Percentiles rank a stretch among this genome's conserved stretches.
phyloP scores from a whole-genome alignment of 2,797 vertebrate genomes.

The Onychomys arenicola region DNA sequence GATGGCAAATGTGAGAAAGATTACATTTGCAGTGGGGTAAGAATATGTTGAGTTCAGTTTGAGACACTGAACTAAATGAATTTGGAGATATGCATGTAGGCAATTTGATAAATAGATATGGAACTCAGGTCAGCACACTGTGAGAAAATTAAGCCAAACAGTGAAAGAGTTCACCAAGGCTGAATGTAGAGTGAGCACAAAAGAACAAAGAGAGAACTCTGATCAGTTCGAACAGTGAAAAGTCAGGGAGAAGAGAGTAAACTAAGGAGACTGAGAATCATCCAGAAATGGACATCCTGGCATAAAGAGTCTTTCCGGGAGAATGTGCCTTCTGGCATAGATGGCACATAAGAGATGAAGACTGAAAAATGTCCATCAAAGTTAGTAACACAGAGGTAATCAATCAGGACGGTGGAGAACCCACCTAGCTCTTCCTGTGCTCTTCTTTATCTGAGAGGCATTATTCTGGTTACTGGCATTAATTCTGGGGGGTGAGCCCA shows the following conservation, averaged over 20 bases:
- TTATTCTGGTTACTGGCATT: not conserved
- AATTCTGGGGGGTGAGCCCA: not conserved
- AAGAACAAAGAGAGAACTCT: not conserved
- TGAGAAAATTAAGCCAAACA: not conserved
- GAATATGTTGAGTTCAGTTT: not conserved
- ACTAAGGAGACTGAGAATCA: not conserved
- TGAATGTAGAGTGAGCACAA: not conserved
- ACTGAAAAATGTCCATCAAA: not conserved
- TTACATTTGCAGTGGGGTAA: not conserved
- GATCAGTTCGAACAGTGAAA: not conserved
- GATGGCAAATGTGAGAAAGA: not conserved
- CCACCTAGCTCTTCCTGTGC: not conserved
- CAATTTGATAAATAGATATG: not conserved
- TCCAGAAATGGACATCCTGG: not conserved
- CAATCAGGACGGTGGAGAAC: not conserved
- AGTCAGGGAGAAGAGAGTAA: not conserved
- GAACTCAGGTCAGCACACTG: not conserved
- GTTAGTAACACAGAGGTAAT: not conserved
- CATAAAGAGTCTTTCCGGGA: not conserved
- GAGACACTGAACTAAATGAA: not conserved
- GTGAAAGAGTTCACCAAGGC: not conserved
- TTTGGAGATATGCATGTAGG: not conserved
- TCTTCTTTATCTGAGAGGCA: not conserved
- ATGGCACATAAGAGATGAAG: not conserved
- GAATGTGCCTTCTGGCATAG: not conserved